Evolutionary conservation across 2,797 vertebrate species (phyloP).

Genomic region (Eulemur rubriventer): DNA sequence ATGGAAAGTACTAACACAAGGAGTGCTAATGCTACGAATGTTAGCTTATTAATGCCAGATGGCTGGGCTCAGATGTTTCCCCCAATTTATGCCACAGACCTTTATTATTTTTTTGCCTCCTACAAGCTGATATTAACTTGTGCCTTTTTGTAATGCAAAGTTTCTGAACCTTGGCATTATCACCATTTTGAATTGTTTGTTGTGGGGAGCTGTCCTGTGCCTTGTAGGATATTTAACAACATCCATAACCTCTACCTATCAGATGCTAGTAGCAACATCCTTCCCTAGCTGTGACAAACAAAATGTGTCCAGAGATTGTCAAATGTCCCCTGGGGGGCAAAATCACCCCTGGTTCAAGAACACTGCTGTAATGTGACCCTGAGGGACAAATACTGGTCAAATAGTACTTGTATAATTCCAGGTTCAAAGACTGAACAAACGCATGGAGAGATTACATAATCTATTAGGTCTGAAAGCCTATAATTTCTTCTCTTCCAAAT

Average conservation of each 20-base stretch:
- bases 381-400: neutral
- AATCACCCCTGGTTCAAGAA: neutral
- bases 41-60: neutral
- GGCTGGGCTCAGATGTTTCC: neutral
- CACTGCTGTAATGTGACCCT: neutral
- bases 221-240: neutral
- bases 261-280: neutral
- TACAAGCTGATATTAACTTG: neutral
- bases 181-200: neutral
- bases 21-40: neutral
- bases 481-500: neutral
- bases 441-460: neutral
- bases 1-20: neutral
- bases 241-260: neutral
- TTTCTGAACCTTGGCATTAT: neutral
- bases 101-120: neutral
- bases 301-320: neutral
- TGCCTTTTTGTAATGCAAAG: neutral
- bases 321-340: neutral
- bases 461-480: neutral
- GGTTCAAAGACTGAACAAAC: neutral
- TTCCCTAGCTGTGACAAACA: neutral
- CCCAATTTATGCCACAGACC: neutral
- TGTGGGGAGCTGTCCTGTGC: neutral
- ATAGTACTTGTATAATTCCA: neutral